Percentiles rank a stretch among this genome's conserved stretches.
Conservation (phyloP, 1,140 invertebrate genomes). For the Steinernema feltiae region DNA sequence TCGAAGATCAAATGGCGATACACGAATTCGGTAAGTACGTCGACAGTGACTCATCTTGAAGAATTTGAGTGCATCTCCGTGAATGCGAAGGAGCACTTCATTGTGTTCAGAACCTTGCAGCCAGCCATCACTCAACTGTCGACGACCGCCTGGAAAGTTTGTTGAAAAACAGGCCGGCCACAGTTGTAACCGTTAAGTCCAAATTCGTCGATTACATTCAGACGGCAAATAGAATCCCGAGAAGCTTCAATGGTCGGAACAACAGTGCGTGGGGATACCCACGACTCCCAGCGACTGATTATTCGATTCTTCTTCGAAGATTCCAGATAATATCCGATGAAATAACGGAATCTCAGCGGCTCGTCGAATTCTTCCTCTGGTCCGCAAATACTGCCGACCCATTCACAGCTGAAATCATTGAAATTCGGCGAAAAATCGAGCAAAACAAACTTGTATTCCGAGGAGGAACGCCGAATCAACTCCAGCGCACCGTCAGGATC, state of each 20-base stretch:
- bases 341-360: conserved; percentile 22
- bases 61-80: conserved; percentile 38
- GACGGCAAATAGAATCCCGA: background rate
- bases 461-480: background rate
- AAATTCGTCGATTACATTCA: conserved; percentile 24
- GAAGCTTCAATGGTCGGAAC: background rate
- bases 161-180: background rate
- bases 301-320: conserved; percentile 17
- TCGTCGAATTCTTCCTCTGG: background rate
- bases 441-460: conserved; percentile 10
- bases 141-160: conserved; percentile 27
- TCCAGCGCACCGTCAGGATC: conserved; percentile 12
- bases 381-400: background rate
- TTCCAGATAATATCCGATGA: conserved; percentile 27
- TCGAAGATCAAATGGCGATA: background rate
- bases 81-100: conserved; percentile 30
- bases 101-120: conserved; percentile 23
- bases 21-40: background rate
- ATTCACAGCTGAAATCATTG: background rate
- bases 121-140: conserved; percentile 34
- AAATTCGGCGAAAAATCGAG: conserved; percentile 3
- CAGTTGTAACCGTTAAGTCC: conserved; percentile 16
- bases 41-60: conserved; percentile 14
- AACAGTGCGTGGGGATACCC: background rate
- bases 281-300: conserved; percentile 7